Conservation (phyloP, 1,140 invertebrate genomes). For the Pseudomyrmex concolor region DNA sequence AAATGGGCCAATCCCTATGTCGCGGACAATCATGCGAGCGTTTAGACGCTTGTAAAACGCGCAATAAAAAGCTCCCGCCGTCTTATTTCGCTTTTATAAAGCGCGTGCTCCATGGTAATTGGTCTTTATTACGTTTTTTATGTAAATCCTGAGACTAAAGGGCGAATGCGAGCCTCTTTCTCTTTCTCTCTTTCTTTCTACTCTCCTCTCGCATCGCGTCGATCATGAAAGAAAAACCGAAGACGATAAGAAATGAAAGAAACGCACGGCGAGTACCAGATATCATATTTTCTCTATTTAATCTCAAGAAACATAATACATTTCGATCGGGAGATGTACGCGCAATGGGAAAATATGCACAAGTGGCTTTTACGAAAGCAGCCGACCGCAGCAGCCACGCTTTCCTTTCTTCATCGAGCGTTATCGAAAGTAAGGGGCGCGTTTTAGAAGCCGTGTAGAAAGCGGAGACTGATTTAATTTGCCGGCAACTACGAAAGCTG, state of each 20-base stretch:
- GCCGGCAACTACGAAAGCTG: background rate
- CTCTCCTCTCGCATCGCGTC: background rate
- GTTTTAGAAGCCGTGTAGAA: constrained; percentile 21
- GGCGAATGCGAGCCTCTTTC: background rate
- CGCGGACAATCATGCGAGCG: constrained; percentile 68
- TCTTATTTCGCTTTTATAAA: constrained; percentile 36
- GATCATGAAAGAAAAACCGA: constrained; percentile 8
- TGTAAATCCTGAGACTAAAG: constrained; percentile 27
- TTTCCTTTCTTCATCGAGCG: constrained; percentile 35
- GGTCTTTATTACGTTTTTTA: constrained; percentile 47
- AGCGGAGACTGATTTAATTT: constrained; percentile 21
- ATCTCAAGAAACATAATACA: background rate
- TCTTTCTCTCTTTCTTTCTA: too few relatives aligned
- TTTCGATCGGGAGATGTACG: constrained; percentile 23
- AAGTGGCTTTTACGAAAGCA: constrained; percentile 43
- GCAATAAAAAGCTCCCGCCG: constrained; percentile 52
- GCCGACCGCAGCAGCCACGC: background rate
- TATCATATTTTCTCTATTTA: constrained; percentile 17
- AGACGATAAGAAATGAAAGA: background rate
- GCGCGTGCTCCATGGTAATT: constrained; percentile 28
- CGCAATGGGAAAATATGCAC: constrained; percentile 9
- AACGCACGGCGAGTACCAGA: constrained; percentile 6
- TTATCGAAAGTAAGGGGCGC: constrained; percentile 39
- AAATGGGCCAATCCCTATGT: constrained; percentile 74
- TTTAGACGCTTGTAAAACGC: constrained; percentile 59